A percentile compares a stretch with the other conserved stretches of the same genome.
These are phyloP conservation scores for Sebastiscus tertius DNA, from an alignment of 2,797 vertebrate genomes.

Conservation along the genomic window DNA sequence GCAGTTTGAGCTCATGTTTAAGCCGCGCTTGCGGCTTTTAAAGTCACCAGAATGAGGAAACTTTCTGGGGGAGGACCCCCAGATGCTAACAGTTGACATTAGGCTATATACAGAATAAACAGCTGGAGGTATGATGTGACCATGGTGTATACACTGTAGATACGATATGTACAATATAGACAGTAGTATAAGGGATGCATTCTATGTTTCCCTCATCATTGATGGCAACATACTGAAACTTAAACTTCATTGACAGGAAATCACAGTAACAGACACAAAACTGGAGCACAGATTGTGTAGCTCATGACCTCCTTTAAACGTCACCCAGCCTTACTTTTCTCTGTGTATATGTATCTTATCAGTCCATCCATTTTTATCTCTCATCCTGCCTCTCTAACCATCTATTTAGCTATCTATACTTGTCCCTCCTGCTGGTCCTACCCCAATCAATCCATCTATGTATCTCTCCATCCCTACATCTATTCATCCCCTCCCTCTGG, in stretches of 20 bases:
- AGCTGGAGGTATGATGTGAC: not conserved
- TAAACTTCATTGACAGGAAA: not conserved
- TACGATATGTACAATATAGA: no score
- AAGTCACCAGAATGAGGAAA: no score
- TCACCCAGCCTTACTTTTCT: not conserved
- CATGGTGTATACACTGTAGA: not conserved
- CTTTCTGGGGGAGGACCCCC: no score
- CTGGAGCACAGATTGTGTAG: not conserved
- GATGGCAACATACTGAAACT: not conserved
- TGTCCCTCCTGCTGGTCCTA: not conserved
- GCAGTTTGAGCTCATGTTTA: no score
- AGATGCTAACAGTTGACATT: not conserved
- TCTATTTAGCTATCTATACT: conserved; percentile 16
- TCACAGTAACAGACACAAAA: not conserved
- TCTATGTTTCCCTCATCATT: not conserved
- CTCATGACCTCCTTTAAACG: not conserved
- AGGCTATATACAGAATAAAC: not conserved
- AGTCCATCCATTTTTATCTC: not conserved
- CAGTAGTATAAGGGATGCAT: not conserved
- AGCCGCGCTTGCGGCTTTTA: no score
- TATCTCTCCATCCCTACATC: not conserved
- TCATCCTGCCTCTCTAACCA: not conserved
- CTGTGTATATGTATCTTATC: not conserved
- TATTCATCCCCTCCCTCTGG: not conserved
- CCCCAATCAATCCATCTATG: conserved; percentile 18